These are phyloP conservation scores for Drosophila eugracilis DNA, from an alignment of 1,140 invertebrate species.

Conservation along the genomic window DNA sequence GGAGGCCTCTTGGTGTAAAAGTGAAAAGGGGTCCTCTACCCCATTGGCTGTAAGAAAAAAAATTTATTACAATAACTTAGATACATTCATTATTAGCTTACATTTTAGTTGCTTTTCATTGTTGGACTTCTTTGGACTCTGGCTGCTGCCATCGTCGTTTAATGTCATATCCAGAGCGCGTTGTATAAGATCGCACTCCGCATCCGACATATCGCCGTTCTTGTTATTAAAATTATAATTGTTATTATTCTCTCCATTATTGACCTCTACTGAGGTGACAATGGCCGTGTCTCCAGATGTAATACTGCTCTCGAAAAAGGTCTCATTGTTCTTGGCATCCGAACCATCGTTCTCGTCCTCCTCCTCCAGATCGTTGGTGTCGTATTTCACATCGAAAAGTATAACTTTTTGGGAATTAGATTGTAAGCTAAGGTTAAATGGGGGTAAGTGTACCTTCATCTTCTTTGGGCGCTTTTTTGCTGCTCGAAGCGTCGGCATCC, in stretches of 20 bases:
- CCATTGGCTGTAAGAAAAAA: not conserved
- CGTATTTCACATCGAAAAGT: constrained; percentile 72
- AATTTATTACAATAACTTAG: no score
- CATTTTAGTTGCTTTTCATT: constrained; percentile 36
- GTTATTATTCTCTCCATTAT: constrained; percentile 61
- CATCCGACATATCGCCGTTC: constrained; percentile 57
- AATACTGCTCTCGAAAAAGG: constrained; percentile 78
- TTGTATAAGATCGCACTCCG: constrained; percentile 67
- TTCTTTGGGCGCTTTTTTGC: constrained; percentile 55
- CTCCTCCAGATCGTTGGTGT: constrained; percentile 69
- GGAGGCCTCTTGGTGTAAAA: not conserved
- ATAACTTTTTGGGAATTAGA: constrained; percentile 41
- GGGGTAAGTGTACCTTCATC: constrained; percentile 44
- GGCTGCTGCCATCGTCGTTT: constrained; percentile 42
- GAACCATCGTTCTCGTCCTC: constrained; percentile 75
- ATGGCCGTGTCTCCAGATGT: constrained; percentile 26
- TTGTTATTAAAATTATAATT: constrained; percentile 76
- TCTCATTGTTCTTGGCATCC: constrained; percentile 73
- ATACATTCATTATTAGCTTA: not conserved
- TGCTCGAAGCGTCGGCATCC: constrained; percentile 35
- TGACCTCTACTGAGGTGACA: not conserved
- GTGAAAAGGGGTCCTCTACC: not conserved
- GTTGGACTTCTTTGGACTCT: constrained; percentile 23
- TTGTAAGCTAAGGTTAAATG: fast-evolving
- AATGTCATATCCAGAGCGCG: constrained; percentile 70